A percentile compares a stretch with the other conserved stretches of the same genome.
Conservation (phyloP, 2,888 invertebrate species). For the Protonemura montana region DNA sequence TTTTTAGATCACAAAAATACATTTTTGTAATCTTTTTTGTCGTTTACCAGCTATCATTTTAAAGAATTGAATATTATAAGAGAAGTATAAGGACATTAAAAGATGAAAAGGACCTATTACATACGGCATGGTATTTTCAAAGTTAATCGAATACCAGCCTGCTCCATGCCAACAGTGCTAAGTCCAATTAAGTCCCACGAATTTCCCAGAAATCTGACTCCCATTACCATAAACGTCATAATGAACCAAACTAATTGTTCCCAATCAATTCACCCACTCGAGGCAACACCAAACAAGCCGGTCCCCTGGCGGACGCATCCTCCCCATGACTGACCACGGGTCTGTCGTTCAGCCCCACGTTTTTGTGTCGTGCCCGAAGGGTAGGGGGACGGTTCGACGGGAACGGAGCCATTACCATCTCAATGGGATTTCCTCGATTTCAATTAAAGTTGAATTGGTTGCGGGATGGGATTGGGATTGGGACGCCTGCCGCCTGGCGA, state of each 20-base stretch:
- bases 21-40: too few species aligned
- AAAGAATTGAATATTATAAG: too few species aligned
- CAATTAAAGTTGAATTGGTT: conserved; percentile 51
- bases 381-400: background rate
- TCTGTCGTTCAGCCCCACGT: too few species aligned
- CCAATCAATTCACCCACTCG: background rate
- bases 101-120: too few species aligned
- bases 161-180: too few species aligned
- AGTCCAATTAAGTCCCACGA: too few species aligned
- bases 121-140: too few species aligned
- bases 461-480: conserved; percentile 24
- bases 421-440: conserved; percentile 52
- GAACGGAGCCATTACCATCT: conserved; percentile 51
- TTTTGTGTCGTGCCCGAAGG: background rate
- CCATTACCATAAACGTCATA: background rate
- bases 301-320: background rate
- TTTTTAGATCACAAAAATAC: too few species aligned
- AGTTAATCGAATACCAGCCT: too few species aligned
- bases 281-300: background rate
- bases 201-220: background rate
- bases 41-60: too few species aligned
- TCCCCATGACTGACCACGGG: background rate
- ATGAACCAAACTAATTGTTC: background rate
- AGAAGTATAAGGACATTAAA: too few species aligned
- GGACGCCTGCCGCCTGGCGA: background rate